Evolutionary conservation across 2,797 vertebrate genomes (phyloP).

Genomic region (Okamejei kenojei): DNA sequence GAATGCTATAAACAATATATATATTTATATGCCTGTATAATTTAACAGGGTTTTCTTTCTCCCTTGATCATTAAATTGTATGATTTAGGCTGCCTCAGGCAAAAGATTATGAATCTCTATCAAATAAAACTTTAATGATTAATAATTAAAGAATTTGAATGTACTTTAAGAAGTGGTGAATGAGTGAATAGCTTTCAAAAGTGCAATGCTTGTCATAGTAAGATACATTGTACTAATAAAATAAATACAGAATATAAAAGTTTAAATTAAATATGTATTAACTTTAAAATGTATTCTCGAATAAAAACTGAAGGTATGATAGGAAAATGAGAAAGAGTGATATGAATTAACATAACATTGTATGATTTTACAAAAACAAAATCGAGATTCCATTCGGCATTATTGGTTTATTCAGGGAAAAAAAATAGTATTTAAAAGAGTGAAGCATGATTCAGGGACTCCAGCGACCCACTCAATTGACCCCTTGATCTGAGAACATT

Average conservation of each 20-base stretch:
- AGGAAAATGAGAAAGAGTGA: no score
- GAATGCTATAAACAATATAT: neutral
- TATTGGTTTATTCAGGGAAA: neutral
- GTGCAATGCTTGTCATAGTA: neutral
- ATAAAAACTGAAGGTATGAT: neutral
- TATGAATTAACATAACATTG: neutral
- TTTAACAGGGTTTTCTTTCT: neutral
- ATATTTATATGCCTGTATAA: neutral
- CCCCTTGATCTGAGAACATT: no score
- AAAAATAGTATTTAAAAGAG: neutral
- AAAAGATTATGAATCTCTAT: neutral
- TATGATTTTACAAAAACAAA: neutral
- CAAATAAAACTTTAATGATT: conserved; percentile 12
- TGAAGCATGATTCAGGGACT: no score
- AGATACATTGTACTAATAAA: neutral
- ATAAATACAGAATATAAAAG: conserved; percentile 14
- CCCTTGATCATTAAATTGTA: neutral
- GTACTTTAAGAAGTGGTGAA: neutral
- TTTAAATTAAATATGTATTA: neutral
- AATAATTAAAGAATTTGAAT: neutral
- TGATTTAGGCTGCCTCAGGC: neutral
- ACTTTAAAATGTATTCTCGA: neutral
- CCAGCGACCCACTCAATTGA: no score
- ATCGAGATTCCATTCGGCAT: neutral
- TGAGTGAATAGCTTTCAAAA: conserved; percentile 9